Evolutionary conservation across 2,888 invertebrate species (phyloP).

Genomic region (Agonopterix heracliana): DNA sequence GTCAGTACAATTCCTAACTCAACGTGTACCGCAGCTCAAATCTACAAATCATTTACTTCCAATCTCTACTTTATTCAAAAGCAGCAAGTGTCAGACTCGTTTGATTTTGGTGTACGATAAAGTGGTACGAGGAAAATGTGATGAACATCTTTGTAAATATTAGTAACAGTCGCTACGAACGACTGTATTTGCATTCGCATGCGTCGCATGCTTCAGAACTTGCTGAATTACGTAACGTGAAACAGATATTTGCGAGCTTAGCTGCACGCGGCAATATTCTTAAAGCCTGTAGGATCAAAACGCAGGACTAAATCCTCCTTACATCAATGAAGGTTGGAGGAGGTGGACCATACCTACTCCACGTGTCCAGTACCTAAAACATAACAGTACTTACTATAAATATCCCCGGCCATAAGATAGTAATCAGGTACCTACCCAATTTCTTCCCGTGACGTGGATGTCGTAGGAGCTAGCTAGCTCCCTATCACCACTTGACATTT

Average conservation of each 20-base stretch:
- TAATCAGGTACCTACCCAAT: too few species aligned
- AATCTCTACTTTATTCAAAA: background rate
- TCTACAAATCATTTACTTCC: background rate
- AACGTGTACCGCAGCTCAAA: background rate
- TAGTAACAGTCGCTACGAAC: slow-evolving; percentile 13
- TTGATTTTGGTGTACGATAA: background rate
- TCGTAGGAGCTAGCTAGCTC: too few species aligned
- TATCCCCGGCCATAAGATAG: too few species aligned
- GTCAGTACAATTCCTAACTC: slow-evolving; percentile 26
- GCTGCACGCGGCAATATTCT: too few species aligned
- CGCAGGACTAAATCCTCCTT: background rate
- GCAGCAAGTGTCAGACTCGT: background rate
- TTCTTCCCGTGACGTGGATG: too few species aligned
- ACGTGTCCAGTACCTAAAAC: too few species aligned
- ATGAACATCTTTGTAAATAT: slow-evolving; percentile 26
- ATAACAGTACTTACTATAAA: too few species aligned
- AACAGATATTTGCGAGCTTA: too few species aligned
- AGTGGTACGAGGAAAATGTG: slow-evolving; percentile 15
- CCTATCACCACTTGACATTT: too few species aligned
- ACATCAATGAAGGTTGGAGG: background rate
- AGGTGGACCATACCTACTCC: background rate
- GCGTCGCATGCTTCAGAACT: slow-evolving; percentile 8
- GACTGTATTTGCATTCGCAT: slow-evolving; percentile 13
- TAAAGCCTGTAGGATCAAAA: background rate
- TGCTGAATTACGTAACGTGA: too few species aligned